phyloP scores from a whole-genome alignment of 2,113 vertebrate genomes.

The Rutilus rutilus region DNA sequence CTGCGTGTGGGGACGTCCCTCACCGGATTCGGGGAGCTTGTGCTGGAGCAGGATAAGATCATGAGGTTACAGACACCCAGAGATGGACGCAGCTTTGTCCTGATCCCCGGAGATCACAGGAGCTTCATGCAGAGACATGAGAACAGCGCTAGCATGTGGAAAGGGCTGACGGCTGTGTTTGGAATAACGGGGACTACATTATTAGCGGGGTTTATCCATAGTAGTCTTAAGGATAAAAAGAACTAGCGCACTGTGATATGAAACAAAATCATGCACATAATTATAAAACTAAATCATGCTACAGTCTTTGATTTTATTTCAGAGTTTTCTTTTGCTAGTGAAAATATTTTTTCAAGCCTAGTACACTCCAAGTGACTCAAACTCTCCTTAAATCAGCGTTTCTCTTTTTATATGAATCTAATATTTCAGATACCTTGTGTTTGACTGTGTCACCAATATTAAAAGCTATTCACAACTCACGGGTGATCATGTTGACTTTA shows the following conservation, averaged over 20 bases:
- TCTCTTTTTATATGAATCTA: neutral
- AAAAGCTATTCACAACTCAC: neutral
- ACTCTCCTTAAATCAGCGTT: neutral
- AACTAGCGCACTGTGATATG: neutral
- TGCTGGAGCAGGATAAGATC: conserved; percentile 68
- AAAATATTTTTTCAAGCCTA: neutral
- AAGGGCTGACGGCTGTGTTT: conserved; percentile 60
- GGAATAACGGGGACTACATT: conserved; percentile 68
- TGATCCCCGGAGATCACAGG: conserved; percentile 66
- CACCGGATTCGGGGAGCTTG: conserved; percentile 77
- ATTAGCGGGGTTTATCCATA: conserved; percentile 57
- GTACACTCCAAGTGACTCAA: neutral
- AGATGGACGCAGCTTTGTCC: conserved; percentile 69
- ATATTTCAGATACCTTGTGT: neutral
- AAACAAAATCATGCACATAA: neutral
- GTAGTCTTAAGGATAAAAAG: conserved; percentile 16
- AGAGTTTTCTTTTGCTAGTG: neutral
- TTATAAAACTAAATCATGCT: neutral
- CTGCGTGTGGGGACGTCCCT: conserved; percentile 70
- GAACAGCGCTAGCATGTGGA: conserved; percentile 71
- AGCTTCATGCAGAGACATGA: conserved; percentile 73
- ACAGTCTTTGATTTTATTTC: neutral
- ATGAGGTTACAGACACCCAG: conserved; percentile 72
- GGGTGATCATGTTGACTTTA: neutral
- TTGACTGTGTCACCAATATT: neutral